Conservation (phyloP, 2,888 invertebrate species). For the Hypomecis punctinalis region DNA sequence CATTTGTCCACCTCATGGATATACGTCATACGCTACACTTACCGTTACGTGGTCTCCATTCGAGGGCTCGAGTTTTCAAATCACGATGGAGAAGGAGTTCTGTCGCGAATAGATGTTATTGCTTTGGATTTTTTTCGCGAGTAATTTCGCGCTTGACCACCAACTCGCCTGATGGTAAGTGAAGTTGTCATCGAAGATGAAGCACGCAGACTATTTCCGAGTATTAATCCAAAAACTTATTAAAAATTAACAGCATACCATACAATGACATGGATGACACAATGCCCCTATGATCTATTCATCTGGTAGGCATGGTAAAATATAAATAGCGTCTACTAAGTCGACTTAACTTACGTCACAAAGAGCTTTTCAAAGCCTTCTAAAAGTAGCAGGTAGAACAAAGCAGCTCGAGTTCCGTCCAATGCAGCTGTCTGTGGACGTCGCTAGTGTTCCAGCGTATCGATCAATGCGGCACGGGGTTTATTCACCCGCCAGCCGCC, state of each 20-base stretch:
- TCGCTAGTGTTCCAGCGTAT: slow-evolving; percentile 43
- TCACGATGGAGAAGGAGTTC: too few relatives aligned
- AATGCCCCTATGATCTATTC: not conserved
- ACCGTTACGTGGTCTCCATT: too few relatives aligned
- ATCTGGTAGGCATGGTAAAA: not conserved
- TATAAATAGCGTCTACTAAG: not conserved
- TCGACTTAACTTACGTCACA: not conserved
- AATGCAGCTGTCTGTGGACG: slow-evolving; percentile 34
- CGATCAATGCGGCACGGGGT: slow-evolving; percentile 50
- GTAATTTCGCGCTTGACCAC: too few relatives aligned
- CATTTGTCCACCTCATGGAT: too few relatives aligned
- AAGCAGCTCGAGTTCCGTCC: slow-evolving; percentile 26
- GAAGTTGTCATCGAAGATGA: too few relatives aligned
- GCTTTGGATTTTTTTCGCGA: too few relatives aligned
- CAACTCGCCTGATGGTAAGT: too few relatives aligned
- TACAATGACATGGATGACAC: too few relatives aligned
- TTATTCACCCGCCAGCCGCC: slow-evolving; percentile 47
- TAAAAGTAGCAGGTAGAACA: slow-evolving; percentile 22
- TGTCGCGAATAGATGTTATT: too few relatives aligned
- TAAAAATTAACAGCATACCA: not conserved
- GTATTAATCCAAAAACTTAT: not conserved
- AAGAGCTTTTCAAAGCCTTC: slow-evolving; percentile 6
- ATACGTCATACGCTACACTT: too few relatives aligned
- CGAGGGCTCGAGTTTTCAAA: too few relatives aligned
- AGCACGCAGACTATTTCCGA: too few relatives aligned